phyloP scores from a whole-genome alignment of 2,797 vertebrate species.

The Urocyon cinereoargenteus region DNA sequence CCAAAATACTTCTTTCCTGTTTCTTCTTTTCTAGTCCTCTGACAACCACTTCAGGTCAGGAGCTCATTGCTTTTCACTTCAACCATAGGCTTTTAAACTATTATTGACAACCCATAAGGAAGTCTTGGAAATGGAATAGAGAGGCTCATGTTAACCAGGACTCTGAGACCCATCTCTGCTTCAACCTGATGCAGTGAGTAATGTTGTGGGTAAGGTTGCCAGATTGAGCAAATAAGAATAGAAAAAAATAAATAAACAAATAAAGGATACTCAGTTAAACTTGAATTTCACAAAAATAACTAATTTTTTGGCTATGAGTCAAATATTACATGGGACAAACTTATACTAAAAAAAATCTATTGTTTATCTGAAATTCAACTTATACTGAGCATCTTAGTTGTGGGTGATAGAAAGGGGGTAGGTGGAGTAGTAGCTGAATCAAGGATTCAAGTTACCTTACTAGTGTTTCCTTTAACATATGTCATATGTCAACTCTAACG shows the following conservation, averaged over 20 bases:
- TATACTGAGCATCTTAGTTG: background rate
- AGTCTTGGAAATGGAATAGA: background rate
- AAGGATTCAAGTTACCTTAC: background rate
- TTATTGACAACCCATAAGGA: background rate
- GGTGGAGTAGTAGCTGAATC: background rate
- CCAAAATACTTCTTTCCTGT: background rate
- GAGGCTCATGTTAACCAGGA: background rate
- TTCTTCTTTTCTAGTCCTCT: background rate
- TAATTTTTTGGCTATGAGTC: background rate
- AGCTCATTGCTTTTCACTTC: background rate
- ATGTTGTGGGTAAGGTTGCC: background rate
- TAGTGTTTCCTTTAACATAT: background rate
- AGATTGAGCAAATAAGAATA: background rate
- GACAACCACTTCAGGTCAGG: background rate
- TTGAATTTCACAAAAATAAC: slow-evolving; percentile 8
- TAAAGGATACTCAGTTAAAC: background rate
- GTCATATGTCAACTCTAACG: background rate
- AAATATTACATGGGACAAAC: background rate
- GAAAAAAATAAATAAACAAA: background rate
- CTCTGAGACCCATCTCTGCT: background rate
- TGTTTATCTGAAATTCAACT: background rate
- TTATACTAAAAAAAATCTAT: background rate
- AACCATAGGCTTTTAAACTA: background rate
- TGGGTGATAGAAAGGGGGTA: background rate
- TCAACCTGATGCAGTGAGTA: background rate